Percentiles rank a stretch among this genome's conserved stretches.
These are phyloP conservation scores for Matsumurasca onukii DNA, from an alignment of 1,140 invertebrate species.

Conservation along the genomic window DNA sequence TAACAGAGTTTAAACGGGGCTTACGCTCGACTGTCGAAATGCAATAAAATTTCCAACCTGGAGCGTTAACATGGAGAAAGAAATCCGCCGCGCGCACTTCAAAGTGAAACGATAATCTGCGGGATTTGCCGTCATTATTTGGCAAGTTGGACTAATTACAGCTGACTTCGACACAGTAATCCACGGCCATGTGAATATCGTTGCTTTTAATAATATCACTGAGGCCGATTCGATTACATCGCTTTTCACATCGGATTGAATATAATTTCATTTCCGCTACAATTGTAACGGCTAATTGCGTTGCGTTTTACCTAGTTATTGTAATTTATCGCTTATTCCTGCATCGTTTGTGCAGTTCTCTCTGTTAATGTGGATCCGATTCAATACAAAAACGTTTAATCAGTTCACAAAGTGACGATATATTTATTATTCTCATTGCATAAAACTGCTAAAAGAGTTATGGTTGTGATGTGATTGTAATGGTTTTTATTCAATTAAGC, in stretches of 20 bases:
- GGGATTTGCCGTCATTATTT: slow-evolving; percentile 17
- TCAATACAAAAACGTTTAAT: slow-evolving; percentile 23
- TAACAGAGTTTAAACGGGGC: slow-evolving; percentile 20
- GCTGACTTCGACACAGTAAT: slow-evolving; percentile 21
- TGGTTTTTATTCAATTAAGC: slow-evolving; percentile 19
- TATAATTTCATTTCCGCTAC: slow-evolving; percentile 5
- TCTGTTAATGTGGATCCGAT: background rate
- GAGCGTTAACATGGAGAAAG: slow-evolving; percentile 10
- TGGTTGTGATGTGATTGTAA: background rate
- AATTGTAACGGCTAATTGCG: slow-evolving; percentile 12
- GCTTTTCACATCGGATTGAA: slow-evolving; percentile 21
- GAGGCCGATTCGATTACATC: slow-evolving; percentile 18
- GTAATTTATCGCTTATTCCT: too few relatives aligned
- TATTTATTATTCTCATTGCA: slow-evolving; percentile 6
- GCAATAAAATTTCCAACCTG: slow-evolving; percentile 14
- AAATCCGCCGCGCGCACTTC: slow-evolving; percentile 18
- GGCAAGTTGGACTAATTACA: slow-evolving; percentile 16
- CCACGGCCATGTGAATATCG: slow-evolving; percentile 22
- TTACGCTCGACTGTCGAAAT: background rate
- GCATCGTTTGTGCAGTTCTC: background rate
- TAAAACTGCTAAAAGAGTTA: slow-evolving; percentile 11
- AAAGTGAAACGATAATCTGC: slow-evolving; percentile 19
- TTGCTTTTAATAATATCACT: slow-evolving; percentile 26
- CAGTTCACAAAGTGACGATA: background rate
- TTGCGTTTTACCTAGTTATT: slow-evolving; percentile 7